Base-by-base conservation (phyloP, 2,888 invertebrate genomes). In the Xylophagus ater region DNA sequence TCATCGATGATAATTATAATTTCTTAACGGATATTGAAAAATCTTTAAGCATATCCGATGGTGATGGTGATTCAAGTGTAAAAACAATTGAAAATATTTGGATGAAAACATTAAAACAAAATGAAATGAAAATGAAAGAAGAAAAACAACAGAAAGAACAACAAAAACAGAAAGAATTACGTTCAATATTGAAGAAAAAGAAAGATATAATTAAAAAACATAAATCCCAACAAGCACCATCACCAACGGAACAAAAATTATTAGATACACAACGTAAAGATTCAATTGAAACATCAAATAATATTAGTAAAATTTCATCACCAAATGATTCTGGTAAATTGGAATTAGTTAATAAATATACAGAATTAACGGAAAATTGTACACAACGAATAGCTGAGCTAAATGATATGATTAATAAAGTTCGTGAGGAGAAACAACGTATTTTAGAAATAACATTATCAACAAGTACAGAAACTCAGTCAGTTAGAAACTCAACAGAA, bases 381-480 rank as follows among this genome's bases (percentile, higher is more conserved):
- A 66, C 66, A 0, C 67, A 72, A 44, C 65, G 73, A 42, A 76
- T 77, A 31, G 66, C 68, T 2, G 69, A 71, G 41, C 53, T 77
- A 5, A 66, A 70, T 0, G 66, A 67, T 8, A 65, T 72, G 50
- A 74, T 77, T 10, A 63, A 68, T n/a, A 67, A 69, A 51, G 68
- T 76, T 5, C 66, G 76, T n/a, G 60, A 66, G 37, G 76, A 76
- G 49, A 71, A 71, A 45, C 60, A 66, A 31, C 61, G 65, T 30
- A 58, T 72, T 13, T 53, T 70, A n/a, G 66, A 66, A 42, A 57
- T 60, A 2, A 62, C 60, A 0, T 48, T 64, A 1, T 61, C 59
- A 2, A 65, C 64, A 7, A 37, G 40, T 8, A 61, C 60, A 39
- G 62, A 62, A 15, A 57, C 50, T 21, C n/a, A n/a, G n/a, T n/a